Evolutionary conservation across 2,113 vertebrate genomes (phyloP), one percentile per base, ranked within the genome.

Genomic region (Nothocercus nigrocapillus): DNA sequence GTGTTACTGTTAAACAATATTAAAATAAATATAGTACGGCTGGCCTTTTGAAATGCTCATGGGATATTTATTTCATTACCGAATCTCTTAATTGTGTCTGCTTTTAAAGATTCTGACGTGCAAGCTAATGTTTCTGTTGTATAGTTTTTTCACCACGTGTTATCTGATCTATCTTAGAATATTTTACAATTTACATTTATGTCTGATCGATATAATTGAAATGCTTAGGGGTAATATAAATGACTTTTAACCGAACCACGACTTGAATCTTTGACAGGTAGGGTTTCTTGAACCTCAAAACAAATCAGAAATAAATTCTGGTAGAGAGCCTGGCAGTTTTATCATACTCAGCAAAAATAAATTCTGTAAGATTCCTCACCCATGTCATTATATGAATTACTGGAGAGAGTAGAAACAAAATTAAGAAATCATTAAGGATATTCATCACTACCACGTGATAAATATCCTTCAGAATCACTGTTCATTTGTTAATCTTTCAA

Each of bases 1-100:
- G 96, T 98, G 96, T 97, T 97, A 96, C 94, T 32, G 76, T 97
- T 97, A 97, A 98, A 95, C 96, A 97, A 86, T 94, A 97, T 97
- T 97, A 97, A 97, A 98, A 97, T 94, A 98, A 96, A 94, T 82
- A 96, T 70, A 77, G 80, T 84, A 86, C 77, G 76, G 59, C 93
- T 97, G 96, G 95, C 89, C 97, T 97, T 98, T 98, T 97, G 89
- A 95, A 93, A 96, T 93, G 88, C 95, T 90, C 90, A 67, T 22
- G 25, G 69, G 82, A 73, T 90, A 91, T 96, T 96, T 97, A 85
- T 86, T 95, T 95, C 82, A 96, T 95, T 94, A 77, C 81, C 73
- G 88, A 36, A 61, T 83, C 87, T 96, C 77, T 97, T 98, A 98
- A 98, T 98, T 98, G 83, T 88, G 64, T 95, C 95, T 97, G 88